Base-by-base conservation (phyloP, 1,140 invertebrate genomes). In the Eupristina koningsbergeri region DNA sequence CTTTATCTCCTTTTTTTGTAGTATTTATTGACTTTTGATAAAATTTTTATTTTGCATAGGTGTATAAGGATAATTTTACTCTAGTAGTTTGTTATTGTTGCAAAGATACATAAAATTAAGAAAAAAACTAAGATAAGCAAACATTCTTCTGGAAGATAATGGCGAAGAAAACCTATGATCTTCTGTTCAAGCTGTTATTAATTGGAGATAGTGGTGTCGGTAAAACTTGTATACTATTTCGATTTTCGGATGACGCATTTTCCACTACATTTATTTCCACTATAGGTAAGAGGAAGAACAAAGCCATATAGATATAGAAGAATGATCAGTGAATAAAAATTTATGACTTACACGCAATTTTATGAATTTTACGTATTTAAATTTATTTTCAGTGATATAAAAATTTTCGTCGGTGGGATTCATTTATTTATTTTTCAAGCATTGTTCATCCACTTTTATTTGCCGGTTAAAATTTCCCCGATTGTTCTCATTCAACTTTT, bases 191-290 rank as follows among this genome's bases (percentile, higher is more conserved):
- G 95, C 95, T 99, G 90, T 93, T 99, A 87, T 93, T 99, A 87
- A 99, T 99, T 93, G 98, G 98, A 83, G 98, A 99, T 94, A 98
- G 97, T 85, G 98, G 98, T 86, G 98, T 99, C 85, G 98, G 98
- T 88, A 99, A 99, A 94, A 99, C 98, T 76, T 99, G 98, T 94
- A 98, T 99, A 90, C 94, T 99, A 84, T 99, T 99, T 92, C 95
- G 98, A 93, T 99, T 99, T 94, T 98, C 97, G 77, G 98, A 99
- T 92, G 98, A 99, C 94, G 98, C 98, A 82, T 99, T 99, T 93
- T 99, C 98, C 89, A 98, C 98, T 47, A 99, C 98, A 76, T 99
- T 99, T 93, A 99, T 99, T 91, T 98, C 98, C 79, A 99, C 98
- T 67, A 99, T 99, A 93, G 98, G 98, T 98, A 93, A 95, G 94